Conservation (phyloP, 2,113 vertebrate genomes). For the Pitta sordida region DNA sequence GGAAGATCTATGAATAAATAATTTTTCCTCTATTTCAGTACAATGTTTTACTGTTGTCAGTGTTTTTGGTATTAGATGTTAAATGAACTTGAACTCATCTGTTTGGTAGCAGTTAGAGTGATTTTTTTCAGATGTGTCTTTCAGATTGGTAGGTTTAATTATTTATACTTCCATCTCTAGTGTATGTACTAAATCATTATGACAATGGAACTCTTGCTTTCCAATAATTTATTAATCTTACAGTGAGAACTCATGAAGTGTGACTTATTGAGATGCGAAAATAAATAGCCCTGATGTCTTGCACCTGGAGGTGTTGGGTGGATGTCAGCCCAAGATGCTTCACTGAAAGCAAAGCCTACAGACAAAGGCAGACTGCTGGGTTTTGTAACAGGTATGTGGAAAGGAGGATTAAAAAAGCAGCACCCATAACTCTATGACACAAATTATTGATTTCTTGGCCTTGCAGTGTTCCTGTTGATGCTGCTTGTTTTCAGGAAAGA, state of each 20-base stretch:
- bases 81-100: not conserved
- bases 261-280: not conserved
- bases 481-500: not conserved
- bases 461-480: accelerated
- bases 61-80: not conserved
- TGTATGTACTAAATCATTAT: not conserved
- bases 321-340: not conserved
- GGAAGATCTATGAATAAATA: not conserved
- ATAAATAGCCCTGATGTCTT: not conserved
- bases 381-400: not conserved
- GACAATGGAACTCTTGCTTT: not conserved
- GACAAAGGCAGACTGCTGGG: not conserved
- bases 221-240: not conserved
- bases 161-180: not conserved
- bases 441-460: not conserved
- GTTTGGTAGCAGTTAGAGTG: not conserved
- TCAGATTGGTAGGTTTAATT: not conserved
- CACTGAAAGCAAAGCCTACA: not conserved
- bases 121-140: not conserved
- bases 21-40: not conserved
- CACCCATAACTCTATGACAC: not conserved
- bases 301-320: not conserved
- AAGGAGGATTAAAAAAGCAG: not conserved
- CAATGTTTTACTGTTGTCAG: not conserved
- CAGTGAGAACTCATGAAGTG: not conserved